phyloP scores from a whole-genome alignment of 1,140 invertebrate genomes.

The Drosophila trapezifrons region DNA sequence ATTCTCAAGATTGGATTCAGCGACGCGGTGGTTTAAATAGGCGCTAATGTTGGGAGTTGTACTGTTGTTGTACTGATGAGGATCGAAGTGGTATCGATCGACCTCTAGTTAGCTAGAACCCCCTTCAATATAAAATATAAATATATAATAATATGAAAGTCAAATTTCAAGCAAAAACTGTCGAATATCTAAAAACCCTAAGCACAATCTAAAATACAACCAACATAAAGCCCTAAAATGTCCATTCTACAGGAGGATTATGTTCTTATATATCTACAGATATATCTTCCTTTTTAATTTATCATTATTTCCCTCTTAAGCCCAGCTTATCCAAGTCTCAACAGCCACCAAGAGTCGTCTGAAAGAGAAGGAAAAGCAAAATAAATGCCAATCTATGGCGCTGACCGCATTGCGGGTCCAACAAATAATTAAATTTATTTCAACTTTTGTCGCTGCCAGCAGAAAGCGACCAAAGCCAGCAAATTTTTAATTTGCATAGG shows the following conservation, averaged over 20 bases:
- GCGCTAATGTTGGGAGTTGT: too few species aligned
- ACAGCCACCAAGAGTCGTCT: slow-evolving; percentile 19
- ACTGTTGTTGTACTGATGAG: too few species aligned
- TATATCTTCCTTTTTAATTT: slow-evolving; percentile 21
- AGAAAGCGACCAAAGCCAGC: slow-evolving; percentile 37
- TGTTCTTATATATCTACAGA: slow-evolving; percentile 8
- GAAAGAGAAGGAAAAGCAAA: slow-evolving; percentile 13
- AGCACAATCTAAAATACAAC: neutral
- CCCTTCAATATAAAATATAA: too few species aligned
- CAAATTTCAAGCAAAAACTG: neutral
- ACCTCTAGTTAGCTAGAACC: too few species aligned
- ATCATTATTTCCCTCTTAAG: slow-evolving; percentile 27
- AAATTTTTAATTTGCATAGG: slow-evolving; percentile 69
- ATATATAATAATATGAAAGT: too few species aligned
- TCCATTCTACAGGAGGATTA: slow-evolving; percentile 19
- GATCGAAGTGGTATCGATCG: too few species aligned
- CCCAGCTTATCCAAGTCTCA: slow-evolving; percentile 27
- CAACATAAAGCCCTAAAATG: slow-evolving; percentile 1
- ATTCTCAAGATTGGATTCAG: too few species aligned
- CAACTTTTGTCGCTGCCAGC: slow-evolving; percentile 55
- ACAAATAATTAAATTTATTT: slow-evolving; percentile 67
- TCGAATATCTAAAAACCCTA: neutral
- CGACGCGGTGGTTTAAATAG: too few species aligned
- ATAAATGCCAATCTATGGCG: slow-evolving; percentile 37
- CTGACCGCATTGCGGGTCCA: slow-evolving; percentile 54